Base-by-base conservation (phyloP, 2,113 vertebrate species). In the Garra rufa region DNA sequence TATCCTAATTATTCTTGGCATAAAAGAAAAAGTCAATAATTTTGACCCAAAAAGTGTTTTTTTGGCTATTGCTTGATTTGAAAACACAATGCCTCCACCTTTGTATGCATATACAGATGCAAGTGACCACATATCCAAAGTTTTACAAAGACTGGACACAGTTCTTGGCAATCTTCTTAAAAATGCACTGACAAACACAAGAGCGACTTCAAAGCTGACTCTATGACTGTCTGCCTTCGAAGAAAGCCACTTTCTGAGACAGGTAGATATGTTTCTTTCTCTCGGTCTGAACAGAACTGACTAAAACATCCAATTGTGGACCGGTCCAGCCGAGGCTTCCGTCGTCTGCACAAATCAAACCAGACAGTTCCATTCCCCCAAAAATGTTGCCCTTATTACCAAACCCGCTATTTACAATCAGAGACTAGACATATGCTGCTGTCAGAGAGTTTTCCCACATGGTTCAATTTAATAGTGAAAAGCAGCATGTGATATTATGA, bases 101-200 rank as follows among this genome's bases (percentile, higher is more conserved):
- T 28, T 21, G 38, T 50, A 55, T 76, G 69, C 30, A 85, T 41
- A 84, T 55, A 55, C 50, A 55, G 50, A 14, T 24, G 46, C 57
- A 70, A 74, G 61, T 52, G 78, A 76, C 73, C 70, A n/a, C 52
- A 41, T 46, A 75, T 67, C 74, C 46, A n/a, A 46, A 67, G 38
- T 48, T 38, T 82, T 61, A 59, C 57, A 61, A 85, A 84, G 70
- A 86, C 10, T 74, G 67, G 77, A 77, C 79, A 67, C 41, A 38
- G 34, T 19, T 50, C 46, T 76, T 2, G 76, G 50, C 28, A 46
- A n/a, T 50, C 26, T 41, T 55, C 19, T 88, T 74, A 55, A 82
- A 75, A 85, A 77, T 30, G 52, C 3, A 26, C 15, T 11, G 57
- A 65, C 43, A 73, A 85, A 82, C 17, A 63, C 57, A 41, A 83